Evolutionary conservation across 2,113 vertebrate species (phyloP).

Genomic region (Caranx ignobilis): DNA sequence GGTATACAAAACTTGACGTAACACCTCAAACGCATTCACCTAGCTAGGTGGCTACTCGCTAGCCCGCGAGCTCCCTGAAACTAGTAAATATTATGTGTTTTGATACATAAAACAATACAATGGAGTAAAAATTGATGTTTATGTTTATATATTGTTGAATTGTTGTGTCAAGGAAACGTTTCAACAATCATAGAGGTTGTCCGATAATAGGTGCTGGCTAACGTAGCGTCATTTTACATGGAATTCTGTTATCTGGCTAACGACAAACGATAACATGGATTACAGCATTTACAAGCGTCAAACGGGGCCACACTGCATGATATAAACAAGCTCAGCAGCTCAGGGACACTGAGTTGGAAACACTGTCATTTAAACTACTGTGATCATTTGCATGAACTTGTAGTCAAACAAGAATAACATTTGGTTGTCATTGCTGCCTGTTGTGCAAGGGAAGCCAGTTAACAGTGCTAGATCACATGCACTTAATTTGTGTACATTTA

Average conservation of each 20-base stretch:
- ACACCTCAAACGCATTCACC: not conserved
- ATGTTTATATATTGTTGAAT: accelerated
- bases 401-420: not conserved
- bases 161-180: not conserved
- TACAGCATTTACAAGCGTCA: not conserved
- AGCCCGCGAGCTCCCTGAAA: not conserved
- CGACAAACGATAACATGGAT: not conserved
- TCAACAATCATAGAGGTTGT: not conserved
- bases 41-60: not conserved
- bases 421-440: not conserved
- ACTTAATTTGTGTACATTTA: slow-evolving; percentile 30
- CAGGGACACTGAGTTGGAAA: not conserved
- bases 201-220: slow-evolving; percentile 21
- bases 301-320: too few species aligned
- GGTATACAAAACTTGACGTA: not conserved
- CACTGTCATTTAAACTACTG: not conserved
- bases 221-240: accelerated
- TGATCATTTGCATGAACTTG: not conserved
- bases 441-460: not conserved
- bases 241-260: not conserved
- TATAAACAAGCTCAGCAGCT: not conserved
- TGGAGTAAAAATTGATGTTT: too few species aligned
- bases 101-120: accelerated
- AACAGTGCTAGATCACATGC: slow-evolving; percentile 56
- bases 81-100: not conserved